Percentiles rank a stretch among this genome's conserved stretches.
These are phyloP conservation scores for Myotis vivesi DNA, from an alignment of 2,797 vertebrate species.

Conservation along the genomic window DNA sequence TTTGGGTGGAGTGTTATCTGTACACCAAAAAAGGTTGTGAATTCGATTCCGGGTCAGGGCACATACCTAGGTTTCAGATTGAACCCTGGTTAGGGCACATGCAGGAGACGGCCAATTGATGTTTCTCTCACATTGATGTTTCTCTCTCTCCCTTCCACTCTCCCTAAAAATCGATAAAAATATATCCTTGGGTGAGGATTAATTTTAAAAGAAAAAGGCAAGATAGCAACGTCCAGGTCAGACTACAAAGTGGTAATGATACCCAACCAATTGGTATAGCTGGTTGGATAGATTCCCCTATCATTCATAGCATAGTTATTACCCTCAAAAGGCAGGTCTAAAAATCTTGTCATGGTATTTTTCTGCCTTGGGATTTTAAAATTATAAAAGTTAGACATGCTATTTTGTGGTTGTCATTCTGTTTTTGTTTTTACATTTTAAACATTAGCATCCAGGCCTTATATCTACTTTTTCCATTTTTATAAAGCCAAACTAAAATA, in stretches of 20 bases:
- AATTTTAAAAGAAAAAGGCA: not conserved
- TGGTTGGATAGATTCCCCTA: not conserved
- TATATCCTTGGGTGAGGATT: not conserved
- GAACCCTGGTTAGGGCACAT: not conserved
- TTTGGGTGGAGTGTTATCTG: not conserved
- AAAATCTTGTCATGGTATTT: slow-evolving; percentile 19
- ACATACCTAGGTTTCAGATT: not conserved
- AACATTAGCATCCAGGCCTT: not conserved
- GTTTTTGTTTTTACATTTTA: slow-evolving; percentile 30
- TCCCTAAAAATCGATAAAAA: not conserved
- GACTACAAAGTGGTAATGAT: not conserved
- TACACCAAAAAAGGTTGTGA: not conserved
- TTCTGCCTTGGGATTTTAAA: slow-evolving; percentile 20
- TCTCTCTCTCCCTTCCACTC: not conserved
- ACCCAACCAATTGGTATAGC: not conserved
- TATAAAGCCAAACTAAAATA: slow-evolving; percentile 30
- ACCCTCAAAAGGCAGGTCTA: not conserved
- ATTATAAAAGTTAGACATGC: not conserved
- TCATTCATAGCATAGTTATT: not conserved
- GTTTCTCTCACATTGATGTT: not conserved
- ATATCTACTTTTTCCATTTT: slow-evolving; percentile 19
- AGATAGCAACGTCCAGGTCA: not conserved
- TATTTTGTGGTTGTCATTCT: not conserved
- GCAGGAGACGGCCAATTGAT: not conserved
- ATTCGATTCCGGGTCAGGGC: not conserved